These are phyloP conservation scores for Cephonodes hylas DNA, from an alignment of 2,888 invertebrate species.

Conservation along the genomic window DNA sequence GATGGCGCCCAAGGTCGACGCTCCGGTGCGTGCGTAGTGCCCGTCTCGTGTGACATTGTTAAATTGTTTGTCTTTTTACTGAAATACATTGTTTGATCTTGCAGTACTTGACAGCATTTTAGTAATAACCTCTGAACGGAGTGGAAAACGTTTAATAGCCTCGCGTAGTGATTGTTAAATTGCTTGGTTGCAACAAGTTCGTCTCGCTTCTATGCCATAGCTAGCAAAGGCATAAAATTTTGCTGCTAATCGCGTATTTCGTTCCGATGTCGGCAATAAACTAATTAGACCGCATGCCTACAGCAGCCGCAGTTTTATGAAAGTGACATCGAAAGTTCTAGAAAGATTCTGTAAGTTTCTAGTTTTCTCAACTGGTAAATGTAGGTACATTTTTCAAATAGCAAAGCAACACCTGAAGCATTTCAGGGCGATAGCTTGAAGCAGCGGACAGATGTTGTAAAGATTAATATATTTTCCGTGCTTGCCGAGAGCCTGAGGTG, in stretches of 20 bases:
- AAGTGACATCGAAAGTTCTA: neutral
- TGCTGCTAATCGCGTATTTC: neutral
- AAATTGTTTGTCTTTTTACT: neutral
- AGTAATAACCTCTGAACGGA: neutral
- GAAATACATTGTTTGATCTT: neutral
- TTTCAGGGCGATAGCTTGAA: neutral
- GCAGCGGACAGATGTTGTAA: neutral
- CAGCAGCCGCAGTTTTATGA: neutral
- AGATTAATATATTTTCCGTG: neutral
- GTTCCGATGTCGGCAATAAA: neutral
- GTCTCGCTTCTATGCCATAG: neutral
- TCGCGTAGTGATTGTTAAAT: too few relatives aligned
- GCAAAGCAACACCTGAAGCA: neutral
- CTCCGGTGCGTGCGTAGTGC: conserved; percentile 39
- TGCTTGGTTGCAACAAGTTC: neutral
- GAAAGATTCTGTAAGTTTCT: neutral
- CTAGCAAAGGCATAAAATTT: neutral
- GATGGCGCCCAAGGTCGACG: conserved; percentile 30
- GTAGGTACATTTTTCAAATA: neutral
- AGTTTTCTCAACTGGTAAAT: neutral
- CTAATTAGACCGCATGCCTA: neutral
- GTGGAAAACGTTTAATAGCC: too few relatives aligned
- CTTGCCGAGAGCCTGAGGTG: neutral
- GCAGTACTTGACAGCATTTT: neutral
- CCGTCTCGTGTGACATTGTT: neutral